Percentiles rank a stretch among this genome's conserved stretches.
phyloP scores from a whole-genome alignment of 2,113 vertebrate genomes.

The Hiodon tergisus region DNA sequence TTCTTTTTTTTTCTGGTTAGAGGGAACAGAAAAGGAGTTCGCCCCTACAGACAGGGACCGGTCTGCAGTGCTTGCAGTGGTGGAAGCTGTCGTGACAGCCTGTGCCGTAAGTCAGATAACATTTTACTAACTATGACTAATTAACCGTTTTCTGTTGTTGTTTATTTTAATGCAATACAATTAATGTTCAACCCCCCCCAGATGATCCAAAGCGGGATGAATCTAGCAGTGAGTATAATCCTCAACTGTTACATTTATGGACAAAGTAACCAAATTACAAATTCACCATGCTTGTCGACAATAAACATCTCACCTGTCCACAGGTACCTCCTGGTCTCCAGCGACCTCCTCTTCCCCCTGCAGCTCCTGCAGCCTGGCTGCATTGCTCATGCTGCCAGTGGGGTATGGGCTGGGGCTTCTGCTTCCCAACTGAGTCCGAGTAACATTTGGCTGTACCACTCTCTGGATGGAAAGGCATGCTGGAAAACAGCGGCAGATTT shows the following conservation, averaged over 20 bases:
- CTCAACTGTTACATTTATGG: too few relatives aligned
- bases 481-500: background rate
- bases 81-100: constrained; percentile 40
- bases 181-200: constrained; percentile 37
- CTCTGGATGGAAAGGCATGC: background rate
- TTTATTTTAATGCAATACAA: background rate
- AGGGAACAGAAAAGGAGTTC: constrained; percentile 25
- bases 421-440: constrained; percentile 43
- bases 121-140: background rate
- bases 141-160: background rate
- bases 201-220: constrained; percentile 53
- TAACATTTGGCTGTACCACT: constrained; percentile 55
- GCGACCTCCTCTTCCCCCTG: constrained; percentile 1
- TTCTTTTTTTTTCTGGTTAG: constrained; percentile 29
- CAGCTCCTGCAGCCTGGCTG: constrained; percentile 28
- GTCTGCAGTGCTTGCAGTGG: constrained; percentile 50
- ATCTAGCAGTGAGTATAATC: constrained; percentile 51
- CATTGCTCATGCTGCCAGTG: constrained; percentile 38
- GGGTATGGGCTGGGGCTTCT: constrained; percentile 34
- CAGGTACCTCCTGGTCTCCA: constrained; percentile 52
- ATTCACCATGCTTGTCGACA: background rate
- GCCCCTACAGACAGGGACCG: constrained; percentile 40
- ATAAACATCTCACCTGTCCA: constrained; percentile 26
- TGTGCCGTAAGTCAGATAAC: constrained; percentile 65
- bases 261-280: too few relatives aligned